Base-by-base conservation (phyloP, 2,888 invertebrate species). In the Ornithoptera priamus region DNA sequence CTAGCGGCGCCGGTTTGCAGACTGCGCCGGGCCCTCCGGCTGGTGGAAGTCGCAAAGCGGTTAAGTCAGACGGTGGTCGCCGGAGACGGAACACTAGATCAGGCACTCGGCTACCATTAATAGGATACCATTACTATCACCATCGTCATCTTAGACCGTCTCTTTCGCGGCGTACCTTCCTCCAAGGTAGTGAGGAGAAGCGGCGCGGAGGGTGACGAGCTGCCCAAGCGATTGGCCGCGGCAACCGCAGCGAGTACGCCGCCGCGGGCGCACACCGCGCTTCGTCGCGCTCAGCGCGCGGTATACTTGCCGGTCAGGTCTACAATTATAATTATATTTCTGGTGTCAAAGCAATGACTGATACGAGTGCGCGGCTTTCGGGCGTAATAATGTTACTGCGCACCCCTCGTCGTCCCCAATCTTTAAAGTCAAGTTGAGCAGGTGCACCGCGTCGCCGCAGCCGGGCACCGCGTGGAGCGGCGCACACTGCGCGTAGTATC, bases 171-270 rank as follows among this genome's bases (percentile, higher is more conserved):
- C 63, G 68, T 80, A 95, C 95, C 95, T 94, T 96, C 96, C 82
- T 96, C 96, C 71, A 95, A 93, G 0, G 96, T 96, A 73, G 94
- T 94, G 56, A 95, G 95, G 17, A 90, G 85, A 89, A 90, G 79
- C 89, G 89, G 85, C 60, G 94, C 93, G 20, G 96, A 96, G n/a
- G 94, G 94, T n/a, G 94, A 90, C 69, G 96, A 95, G 63, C 93
- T 92, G 18, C 96, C 96, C 22, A 96, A 95, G 75, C 94, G 94
- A 84, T 96, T 96, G 71, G 94, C 93, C 0, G 96, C 64, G 94
- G 86, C 65, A 96, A 89, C 5, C 96, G 92, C 75, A 96, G 91
- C 57, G 94, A 94, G 81, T 96, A 96, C 5, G 94, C 93, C 6
- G 94, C 94, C 1, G 96, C 95, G 0, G 96, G 68, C 93, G 93